A percentile compares a stretch with the other conserved stretches of the same genome.
Evolutionary conservation across 2,888 invertebrate genomes (phyloP).

Genomic region (Acholoe squamosa): DNA sequence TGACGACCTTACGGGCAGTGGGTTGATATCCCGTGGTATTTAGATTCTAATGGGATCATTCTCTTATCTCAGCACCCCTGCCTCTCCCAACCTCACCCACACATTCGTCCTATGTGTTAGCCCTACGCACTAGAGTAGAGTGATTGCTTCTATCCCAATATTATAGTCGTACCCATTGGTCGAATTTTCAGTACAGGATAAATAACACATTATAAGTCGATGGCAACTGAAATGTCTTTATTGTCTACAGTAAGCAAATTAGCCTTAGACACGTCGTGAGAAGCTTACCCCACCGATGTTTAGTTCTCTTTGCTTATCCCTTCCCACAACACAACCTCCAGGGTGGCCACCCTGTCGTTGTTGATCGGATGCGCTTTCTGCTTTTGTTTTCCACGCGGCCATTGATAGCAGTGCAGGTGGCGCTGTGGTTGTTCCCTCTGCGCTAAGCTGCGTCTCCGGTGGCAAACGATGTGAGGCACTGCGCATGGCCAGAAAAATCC

Average conservation of each 20-base stretch:
- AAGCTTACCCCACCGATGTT: too few relatives aligned
- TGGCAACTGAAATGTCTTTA: too few relatives aligned
- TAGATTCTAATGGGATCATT: background rate
- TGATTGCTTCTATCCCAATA: too few relatives aligned
- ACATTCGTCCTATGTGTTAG: too few relatives aligned
- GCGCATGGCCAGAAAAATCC: background rate
- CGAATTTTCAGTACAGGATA: too few relatives aligned
- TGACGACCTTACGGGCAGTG: background rate
- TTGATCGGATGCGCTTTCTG: conserved; percentile 36
- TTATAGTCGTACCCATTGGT: too few relatives aligned
- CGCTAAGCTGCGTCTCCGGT: background rate
- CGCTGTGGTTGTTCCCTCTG: background rate
- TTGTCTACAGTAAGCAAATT: too few relatives aligned
- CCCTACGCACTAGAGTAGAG: too few relatives aligned
- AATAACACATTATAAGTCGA: too few relatives aligned
- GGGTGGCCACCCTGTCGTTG: background rate
- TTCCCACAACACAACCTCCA: background rate
- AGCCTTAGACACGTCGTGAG: too few relatives aligned
- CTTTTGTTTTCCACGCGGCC: conserved; percentile 14
- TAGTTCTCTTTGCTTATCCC: too few relatives aligned
- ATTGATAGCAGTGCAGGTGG: conserved; percentile 16
- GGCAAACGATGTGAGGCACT: background rate
- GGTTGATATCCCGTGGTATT: conserved; percentile 14
- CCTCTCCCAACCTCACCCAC: background rate
- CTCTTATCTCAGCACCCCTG: background rate